phyloP scores from a whole-genome alignment of 2,888 invertebrate genomes.

The Syritta pipiens region DNA sequence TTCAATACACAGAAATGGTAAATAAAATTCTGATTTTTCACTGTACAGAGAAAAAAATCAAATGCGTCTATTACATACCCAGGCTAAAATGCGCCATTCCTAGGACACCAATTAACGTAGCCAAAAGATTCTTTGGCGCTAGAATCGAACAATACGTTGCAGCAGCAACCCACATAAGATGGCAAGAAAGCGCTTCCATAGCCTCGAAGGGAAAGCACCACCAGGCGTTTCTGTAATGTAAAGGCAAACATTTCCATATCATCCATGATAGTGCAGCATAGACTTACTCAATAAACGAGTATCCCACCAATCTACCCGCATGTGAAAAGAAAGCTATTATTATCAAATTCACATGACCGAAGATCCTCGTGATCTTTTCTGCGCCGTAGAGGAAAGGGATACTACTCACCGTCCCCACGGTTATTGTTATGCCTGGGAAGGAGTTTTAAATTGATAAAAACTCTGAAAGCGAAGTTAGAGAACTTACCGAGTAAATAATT shows the following conservation, averaged over 20 bases:
- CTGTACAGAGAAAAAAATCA: too few species aligned
- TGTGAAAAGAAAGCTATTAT: slow-evolving; percentile 92
- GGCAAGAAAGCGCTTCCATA: slow-evolving; percentile 91
- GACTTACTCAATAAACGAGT: slow-evolving; percentile 91
- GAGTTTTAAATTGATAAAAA: too few species aligned
- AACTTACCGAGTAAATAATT: slow-evolving; percentile 88
- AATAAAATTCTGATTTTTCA: too few species aligned
- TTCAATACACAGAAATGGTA: too few species aligned
- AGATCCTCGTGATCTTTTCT: slow-evolving; percentile 88
- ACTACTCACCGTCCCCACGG: slow-evolving; percentile 90
- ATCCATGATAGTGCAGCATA: too few species aligned
- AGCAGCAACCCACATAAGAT: slow-evolving; percentile 94
- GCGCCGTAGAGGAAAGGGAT: slow-evolving; percentile 92
- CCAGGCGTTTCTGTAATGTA: slow-evolving; percentile 92
- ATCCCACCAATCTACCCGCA: slow-evolving; percentile 89
- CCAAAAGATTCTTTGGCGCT: slow-evolving; percentile 90
- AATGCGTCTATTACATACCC: slow-evolving; percentile 74
- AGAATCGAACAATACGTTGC: slow-evolving; percentile 92
- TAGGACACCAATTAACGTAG: slow-evolving; percentile 91
- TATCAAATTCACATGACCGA: slow-evolving; percentile 91
- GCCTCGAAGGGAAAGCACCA: slow-evolving; percentile 94
- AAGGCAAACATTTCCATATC: too few species aligned
- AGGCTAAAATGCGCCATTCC: slow-evolving; percentile 95
- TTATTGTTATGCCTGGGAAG: slow-evolving; percentile 86
- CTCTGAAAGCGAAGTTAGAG: too few species aligned